phyloP scores from a whole-genome alignment of 1,140 invertebrate genomes.

The Tetragnatha versicolor region DNA sequence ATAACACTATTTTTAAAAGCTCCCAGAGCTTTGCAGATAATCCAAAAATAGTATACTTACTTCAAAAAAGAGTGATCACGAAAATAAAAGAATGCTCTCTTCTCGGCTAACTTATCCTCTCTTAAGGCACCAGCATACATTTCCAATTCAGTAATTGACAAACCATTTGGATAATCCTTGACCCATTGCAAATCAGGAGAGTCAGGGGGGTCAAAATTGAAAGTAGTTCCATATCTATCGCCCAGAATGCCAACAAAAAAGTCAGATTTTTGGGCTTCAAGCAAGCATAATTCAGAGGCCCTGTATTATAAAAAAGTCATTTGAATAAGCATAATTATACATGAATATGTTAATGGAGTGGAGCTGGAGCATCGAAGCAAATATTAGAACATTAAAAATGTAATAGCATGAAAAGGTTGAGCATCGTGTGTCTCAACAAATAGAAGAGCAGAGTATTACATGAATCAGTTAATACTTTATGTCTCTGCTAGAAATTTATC shows the following conservation, averaged over 20 bases:
- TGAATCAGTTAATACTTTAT: no score
- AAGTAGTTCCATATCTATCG: constrained; percentile 62
- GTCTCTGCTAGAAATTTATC: no score
- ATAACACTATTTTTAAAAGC: no score
- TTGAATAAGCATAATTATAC: not conserved
- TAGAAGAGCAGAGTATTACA: no score
- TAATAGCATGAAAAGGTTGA: no score
- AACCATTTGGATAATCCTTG: constrained; percentile 60
- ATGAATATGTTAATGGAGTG: no score
- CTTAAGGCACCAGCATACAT: constrained; percentile 63
- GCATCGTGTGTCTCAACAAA: no score
- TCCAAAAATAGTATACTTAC: no score
- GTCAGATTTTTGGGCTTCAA: constrained; percentile 64
- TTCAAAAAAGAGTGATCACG: constrained; percentile 59
- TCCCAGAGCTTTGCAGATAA: no score
- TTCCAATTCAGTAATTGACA: constrained; percentile 67
- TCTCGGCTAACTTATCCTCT: constrained; percentile 56
- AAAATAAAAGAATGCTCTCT: constrained; percentile 65
- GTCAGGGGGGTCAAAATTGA: constrained; percentile 59
- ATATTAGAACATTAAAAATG: no score
- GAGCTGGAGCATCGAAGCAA: no score
- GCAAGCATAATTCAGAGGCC: constrained; percentile 63
- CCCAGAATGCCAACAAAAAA: constrained; percentile 67
- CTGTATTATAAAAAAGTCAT: constrained; percentile 43
- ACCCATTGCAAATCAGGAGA: constrained; percentile 64